Evolutionary conservation across 1,140 invertebrate species (phyloP), one percentile per base, ranked within the genome.

Genomic region (Daktulosphaira vitifoliae): DNA sequence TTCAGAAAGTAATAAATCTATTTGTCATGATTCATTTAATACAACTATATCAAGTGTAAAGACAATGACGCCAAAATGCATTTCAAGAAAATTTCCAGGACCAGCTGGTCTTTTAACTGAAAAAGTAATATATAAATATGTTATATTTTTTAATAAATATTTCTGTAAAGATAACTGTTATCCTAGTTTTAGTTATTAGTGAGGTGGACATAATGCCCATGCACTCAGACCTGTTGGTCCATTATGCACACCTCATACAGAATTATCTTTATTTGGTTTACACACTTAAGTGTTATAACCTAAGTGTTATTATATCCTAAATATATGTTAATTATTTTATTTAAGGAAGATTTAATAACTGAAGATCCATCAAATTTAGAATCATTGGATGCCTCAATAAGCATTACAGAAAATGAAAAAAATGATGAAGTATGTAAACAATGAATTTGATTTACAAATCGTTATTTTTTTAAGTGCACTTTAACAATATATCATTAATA

Each of bases 11-110:
- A 46, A 46, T 62, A 62, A 33, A 62, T 9, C 18, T 20, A 62
- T 29, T 20, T 22, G 1, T 29, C 16, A 46, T 15, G 15, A 25
- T 33, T 1, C n/a, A 11, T 1, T 62, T 11, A 62, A 48, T 33
- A 48, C 56, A 33, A 62, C 56, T 33, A 15, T 48, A 3, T 29
- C 42, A n/a, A 62, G 56, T 46, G 25, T 62, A 33, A 62, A 46
- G 44, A 20, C 18, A n/a, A 62, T 29, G 7, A 46, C 42, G 15
- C 26, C 56, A 22, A 48, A 48, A 48, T 15, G 18, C 29, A 22
- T 25, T 22, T 29, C 54, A 11, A 44, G 66, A 39, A 66, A 66
- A 66, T 66, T 66, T 54, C 66, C 66, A 6, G 66, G 66, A 7
- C 66, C 66, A 8, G 66, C 66, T 62, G 66, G 66, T 29, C 6